Conservation (phyloP, 2,888 invertebrate species). For the Athalia circularis region DNA sequence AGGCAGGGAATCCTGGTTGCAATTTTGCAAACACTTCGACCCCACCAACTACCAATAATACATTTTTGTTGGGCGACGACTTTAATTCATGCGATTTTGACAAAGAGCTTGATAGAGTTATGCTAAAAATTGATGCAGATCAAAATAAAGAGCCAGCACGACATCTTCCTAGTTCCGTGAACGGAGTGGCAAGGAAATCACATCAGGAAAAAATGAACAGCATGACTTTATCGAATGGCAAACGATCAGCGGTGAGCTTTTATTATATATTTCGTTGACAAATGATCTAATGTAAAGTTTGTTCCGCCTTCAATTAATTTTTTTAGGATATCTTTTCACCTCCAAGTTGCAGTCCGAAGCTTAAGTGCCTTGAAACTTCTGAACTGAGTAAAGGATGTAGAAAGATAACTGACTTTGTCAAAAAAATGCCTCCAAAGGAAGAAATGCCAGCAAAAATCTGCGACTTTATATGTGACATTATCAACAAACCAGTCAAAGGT, state of each 20-base stretch:
- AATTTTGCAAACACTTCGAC: not conserved
- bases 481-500: constrained; percentile 51
- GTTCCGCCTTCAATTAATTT: not conserved
- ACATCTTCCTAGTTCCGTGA: no score
- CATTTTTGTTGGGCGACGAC: constrained; percentile 58
- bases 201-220: constrained; percentile 30
- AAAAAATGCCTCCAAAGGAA: constrained; percentile 43
- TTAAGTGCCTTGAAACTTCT: constrained; percentile 52
- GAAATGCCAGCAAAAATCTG: constrained; percentile 52
- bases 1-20: not conserved
- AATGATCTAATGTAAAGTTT: not conserved
- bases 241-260: constrained; percentile 13
- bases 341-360: constrained; percentile 46
- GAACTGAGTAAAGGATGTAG: constrained; percentile 34
- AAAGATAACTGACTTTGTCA: constrained; percentile 59
- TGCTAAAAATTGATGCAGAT: constrained; percentile 38
- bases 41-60: constrained; percentile 24
- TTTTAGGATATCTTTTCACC: constrained; percentile 55
- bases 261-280: not conserved
- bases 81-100: constrained; percentile 47
- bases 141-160: not conserved
- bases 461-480: constrained; percentile 61
- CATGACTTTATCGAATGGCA: not conserved
- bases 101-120: constrained; percentile 37
- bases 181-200: no score